Percentiles rank a stretch among this genome's conserved stretches.
phyloP scores from a whole-genome alignment of 2,888 invertebrate species.

The Chrysolina americana region DNA sequence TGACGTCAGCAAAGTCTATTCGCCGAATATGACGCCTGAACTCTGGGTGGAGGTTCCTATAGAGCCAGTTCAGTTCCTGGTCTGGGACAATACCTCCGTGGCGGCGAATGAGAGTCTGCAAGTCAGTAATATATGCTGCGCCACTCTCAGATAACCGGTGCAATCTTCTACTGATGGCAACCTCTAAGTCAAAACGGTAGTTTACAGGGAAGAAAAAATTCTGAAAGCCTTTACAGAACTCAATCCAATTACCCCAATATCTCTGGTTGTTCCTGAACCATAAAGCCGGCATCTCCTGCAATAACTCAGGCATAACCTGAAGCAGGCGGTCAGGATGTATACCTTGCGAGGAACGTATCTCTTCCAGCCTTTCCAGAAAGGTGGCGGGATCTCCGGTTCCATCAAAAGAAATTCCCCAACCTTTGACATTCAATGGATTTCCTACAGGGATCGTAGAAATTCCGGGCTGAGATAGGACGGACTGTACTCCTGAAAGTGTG shows the following conservation, averaged over 20 bases:
- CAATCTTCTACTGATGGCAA: no score
- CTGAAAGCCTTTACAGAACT: no score
- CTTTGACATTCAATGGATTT: no score
- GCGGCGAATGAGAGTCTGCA: background rate
- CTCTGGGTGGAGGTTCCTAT: background rate
- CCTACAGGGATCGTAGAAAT: no score
- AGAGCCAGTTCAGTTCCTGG: background rate
- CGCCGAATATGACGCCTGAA: background rate
- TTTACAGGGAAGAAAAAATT: no score
- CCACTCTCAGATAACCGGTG: no score
- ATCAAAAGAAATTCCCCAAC: no score
- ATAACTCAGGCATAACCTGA: background rate
- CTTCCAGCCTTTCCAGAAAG: background rate
- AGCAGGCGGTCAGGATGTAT: background rate
- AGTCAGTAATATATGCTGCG: background rate
- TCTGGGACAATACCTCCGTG: background rate
- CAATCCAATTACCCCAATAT: no score
- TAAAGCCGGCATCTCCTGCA: background rate
- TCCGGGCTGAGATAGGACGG: no score
- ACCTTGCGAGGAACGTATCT: background rate
- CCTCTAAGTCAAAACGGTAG: no score
- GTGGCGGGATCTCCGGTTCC: background rate
- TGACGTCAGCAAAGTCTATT: background rate
- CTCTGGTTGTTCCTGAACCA: no score
- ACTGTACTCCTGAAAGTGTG: no score